These are phyloP conservation scores for Poliocrania exsul DNA, from an alignment of 2,797 vertebrate species.

Conservation along the genomic window DNA sequence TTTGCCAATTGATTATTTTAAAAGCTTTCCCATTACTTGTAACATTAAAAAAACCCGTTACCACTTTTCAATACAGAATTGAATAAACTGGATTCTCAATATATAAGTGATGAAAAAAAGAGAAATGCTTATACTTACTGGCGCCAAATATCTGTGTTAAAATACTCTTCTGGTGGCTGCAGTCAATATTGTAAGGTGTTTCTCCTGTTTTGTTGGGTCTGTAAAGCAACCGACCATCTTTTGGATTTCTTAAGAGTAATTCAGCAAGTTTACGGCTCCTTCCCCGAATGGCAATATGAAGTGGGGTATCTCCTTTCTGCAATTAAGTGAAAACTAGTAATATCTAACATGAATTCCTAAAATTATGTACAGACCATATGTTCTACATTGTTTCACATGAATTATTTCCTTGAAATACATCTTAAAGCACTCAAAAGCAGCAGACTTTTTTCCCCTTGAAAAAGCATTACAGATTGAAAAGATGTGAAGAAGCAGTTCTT, in stretches of 20 bases:
- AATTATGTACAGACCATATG: not conserved
- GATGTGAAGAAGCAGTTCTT: not conserved
- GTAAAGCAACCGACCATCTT: slow-evolving; percentile 95
- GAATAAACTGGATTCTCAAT: not conserved
- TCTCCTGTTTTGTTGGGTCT: slow-evolving; percentile 97
- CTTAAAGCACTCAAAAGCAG: not conserved
- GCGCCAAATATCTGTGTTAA: slow-evolving; percentile 98
- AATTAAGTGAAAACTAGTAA: not conserved
- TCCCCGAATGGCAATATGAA: slow-evolving; percentile 96
- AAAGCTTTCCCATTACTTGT: not conserved
- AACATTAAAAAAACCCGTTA: not conserved
- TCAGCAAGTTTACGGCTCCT: slow-evolving; percentile 95
- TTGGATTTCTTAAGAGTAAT: slow-evolving; percentile 93
- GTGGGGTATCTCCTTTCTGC: slow-evolving; percentile 96
- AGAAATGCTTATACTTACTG: slow-evolving; percentile 73
- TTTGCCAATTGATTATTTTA: not conserved
- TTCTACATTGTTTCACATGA: not conserved
- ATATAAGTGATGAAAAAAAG: not conserved
- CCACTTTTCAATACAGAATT: not conserved
- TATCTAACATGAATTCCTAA: not conserved
- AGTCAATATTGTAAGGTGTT: slow-evolving; percentile 98
- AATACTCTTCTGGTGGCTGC: slow-evolving; percentile 98
- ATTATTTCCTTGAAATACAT: not conserved
- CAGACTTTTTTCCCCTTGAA: not conserved
- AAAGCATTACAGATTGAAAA: not conserved